phyloP scores from a whole-genome alignment of 2,797 vertebrate species.

The Parauchenoglanis ngamensis region DNA sequence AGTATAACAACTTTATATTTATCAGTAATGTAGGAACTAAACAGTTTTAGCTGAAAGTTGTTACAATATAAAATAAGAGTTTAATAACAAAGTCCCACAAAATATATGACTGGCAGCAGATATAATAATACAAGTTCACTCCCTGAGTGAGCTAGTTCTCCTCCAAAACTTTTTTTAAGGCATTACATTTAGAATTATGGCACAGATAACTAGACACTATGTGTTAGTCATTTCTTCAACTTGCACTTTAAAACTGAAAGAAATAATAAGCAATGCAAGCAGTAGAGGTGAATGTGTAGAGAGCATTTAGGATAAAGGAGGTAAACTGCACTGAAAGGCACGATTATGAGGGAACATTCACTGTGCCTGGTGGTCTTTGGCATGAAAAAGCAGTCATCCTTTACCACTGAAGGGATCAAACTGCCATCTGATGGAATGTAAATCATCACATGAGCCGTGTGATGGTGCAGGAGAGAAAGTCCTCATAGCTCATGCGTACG shows the following conservation, averaged over 20 bases:
- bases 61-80: constrained; percentile 11
- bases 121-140: constrained; percentile 11
- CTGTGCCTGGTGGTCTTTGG: constrained; percentile 30
- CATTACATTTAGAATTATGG: constrained; percentile 16
- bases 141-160: constrained; percentile 7
- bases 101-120: background rate
- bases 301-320: constrained; percentile 14
- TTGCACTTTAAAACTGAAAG: background rate
- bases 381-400: constrained; percentile 51
- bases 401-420: constrained; percentile 22
- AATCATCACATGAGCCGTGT: constrained; percentile 82
- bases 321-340: constrained; percentile 43
- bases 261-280: background rate
- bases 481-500: constrained; percentile 87
- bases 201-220: background rate
- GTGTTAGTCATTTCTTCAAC: background rate
- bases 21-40: background rate
- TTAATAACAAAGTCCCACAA: background rate
- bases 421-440: constrained; percentile 30
- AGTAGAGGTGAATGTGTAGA: constrained; percentile 15
- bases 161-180: background rate
- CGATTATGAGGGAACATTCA: constrained; percentile 10
- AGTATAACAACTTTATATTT: background rate
- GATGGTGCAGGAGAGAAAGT: constrained; percentile 85
- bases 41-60: background rate